A percentile compares a stretch with the other conserved stretches of the same genome.
Conservation (phyloP, 1,140 invertebrate genomes). For the Pachyrhynchus sulphureomaculatus region DNA sequence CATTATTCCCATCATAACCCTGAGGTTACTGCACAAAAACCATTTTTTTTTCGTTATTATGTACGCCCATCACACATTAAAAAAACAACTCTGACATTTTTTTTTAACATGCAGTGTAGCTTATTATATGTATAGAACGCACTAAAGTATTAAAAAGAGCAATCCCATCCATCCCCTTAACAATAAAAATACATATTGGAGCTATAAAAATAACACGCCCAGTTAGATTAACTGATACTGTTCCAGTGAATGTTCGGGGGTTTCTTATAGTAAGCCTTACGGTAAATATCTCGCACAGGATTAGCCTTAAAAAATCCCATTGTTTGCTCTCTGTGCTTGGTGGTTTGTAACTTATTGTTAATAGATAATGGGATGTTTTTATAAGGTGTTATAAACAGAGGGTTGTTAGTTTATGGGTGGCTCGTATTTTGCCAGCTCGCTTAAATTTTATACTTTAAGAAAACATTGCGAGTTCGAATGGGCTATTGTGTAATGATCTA, state of each 20-base stretch:
- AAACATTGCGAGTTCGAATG: slow-evolving; percentile 11
- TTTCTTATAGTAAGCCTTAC: slow-evolving; percentile 36
- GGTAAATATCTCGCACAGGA: slow-evolving; percentile 36
- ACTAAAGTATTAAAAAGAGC: slow-evolving; percentile 22
- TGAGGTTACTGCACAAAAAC: not conserved
- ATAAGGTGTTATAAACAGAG: slow-evolving; percentile 41
- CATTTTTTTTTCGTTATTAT: slow-evolving; percentile 29
- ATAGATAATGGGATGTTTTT: slow-evolving; percentile 48
- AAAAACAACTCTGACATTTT: slow-evolving; percentile 30
- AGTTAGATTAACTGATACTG: too few relatives aligned
- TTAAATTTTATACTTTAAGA: slow-evolving; percentile 32
- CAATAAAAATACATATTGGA: slow-evolving; percentile 30
- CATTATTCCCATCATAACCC: slow-evolving; percentile 3
- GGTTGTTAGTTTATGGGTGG: slow-evolving; percentile 24
- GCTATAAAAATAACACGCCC: slow-evolving; percentile 35
- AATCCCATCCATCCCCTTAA: slow-evolving; percentile 32
- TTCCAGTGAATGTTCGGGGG: slow-evolving; percentile 12
- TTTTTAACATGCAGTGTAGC: slow-evolving; percentile 6
- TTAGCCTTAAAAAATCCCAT: slow-evolving; percentile 35
- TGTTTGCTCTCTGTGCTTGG: slow-evolving; percentile 37
- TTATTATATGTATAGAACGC: slow-evolving; percentile 12
- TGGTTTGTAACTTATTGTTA: slow-evolving; percentile 43
- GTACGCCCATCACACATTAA: slow-evolving; percentile 33
- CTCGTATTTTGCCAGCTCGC: slow-evolving; percentile 2
- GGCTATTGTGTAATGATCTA: not conserved